Evolutionary conservation across 1,140 invertebrate species (phyloP).

Genomic region (Procambarus virginalis): DNA sequence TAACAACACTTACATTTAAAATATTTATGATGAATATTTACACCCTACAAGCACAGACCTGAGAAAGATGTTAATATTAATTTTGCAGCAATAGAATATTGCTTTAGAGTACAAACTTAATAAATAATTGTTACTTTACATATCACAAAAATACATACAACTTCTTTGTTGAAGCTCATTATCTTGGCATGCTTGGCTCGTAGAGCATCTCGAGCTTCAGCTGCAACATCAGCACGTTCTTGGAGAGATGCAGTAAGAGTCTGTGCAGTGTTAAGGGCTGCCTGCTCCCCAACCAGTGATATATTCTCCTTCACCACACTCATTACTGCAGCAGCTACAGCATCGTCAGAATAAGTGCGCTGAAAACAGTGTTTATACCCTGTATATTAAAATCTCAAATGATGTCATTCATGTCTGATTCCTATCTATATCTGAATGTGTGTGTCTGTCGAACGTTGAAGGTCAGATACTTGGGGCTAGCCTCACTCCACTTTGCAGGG

Average conservation of each 20-base stretch:
- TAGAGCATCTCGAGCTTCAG: conserved; percentile 5
- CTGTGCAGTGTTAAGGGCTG: conserved; percentile 4
- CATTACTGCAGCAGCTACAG: conserved; percentile 17
- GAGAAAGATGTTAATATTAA: neutral
- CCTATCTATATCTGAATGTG: no score
- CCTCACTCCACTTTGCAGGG: no score
- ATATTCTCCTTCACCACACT: conserved; percentile 11
- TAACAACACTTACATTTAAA: no score
- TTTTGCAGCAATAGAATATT: no score
- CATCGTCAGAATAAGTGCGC: conserved; percentile 39
- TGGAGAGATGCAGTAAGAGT: conserved; percentile 23
- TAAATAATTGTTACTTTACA: no score
- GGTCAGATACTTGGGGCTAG: no score
- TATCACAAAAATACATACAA: conserved; percentile 17
- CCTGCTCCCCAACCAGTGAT: conserved; percentile 25
- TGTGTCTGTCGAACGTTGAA: no score
- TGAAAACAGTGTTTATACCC: conserved; percentile 1
- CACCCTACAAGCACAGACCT: neutral
- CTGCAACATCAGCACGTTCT: conserved; percentile 30
- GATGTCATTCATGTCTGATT: no score
- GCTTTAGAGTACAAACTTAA: no score
- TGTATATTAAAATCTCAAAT: no score
- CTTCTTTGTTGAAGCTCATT: conserved; percentile 34
- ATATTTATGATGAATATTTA: neutral
- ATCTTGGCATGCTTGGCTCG: conserved; percentile 42